These are phyloP conservation scores for Oncorhynchus mykiss DNA, from an alignment of 2,113 vertebrate genomes.

Conservation along the genomic window DNA sequence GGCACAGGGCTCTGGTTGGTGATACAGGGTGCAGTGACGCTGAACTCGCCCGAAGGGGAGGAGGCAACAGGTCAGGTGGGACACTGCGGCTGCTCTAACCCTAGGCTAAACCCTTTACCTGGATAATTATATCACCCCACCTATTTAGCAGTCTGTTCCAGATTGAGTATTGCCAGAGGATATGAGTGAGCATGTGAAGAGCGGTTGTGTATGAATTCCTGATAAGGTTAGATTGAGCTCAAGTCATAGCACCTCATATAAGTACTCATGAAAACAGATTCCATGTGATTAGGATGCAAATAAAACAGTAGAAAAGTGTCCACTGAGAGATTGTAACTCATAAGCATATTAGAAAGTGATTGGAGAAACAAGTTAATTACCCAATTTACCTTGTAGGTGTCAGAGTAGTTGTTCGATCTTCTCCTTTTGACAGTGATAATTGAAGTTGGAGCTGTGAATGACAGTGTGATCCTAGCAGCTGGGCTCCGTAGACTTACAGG, in stretches of 20 bases:
- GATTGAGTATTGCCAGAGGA: not conserved
- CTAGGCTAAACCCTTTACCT: not conserved
- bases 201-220: not conserved
- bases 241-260: not conserved
- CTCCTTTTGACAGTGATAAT: not conserved
- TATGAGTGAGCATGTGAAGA: not conserved
- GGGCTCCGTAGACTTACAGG: not conserved
- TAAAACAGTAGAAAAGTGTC: not conserved
- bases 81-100: not conserved
- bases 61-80: conserved; percentile 8
- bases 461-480: not conserved
- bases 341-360: too few species aligned
- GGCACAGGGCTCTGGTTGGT: not conserved
- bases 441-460: not conserved
- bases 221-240: not conserved
- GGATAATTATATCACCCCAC: not conserved
- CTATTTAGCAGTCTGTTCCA: not conserved
- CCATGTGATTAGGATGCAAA: not conserved
- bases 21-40: not conserved
- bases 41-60: not conserved
- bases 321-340: not conserved
- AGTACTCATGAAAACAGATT: not conserved
- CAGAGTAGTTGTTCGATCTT: not conserved
- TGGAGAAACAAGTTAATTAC: not conserved
- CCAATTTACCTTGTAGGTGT: conserved; percentile 8